Conservation (phyloP, 2,113 vertebrate species). For the Bolborhynchus lineola region DNA sequence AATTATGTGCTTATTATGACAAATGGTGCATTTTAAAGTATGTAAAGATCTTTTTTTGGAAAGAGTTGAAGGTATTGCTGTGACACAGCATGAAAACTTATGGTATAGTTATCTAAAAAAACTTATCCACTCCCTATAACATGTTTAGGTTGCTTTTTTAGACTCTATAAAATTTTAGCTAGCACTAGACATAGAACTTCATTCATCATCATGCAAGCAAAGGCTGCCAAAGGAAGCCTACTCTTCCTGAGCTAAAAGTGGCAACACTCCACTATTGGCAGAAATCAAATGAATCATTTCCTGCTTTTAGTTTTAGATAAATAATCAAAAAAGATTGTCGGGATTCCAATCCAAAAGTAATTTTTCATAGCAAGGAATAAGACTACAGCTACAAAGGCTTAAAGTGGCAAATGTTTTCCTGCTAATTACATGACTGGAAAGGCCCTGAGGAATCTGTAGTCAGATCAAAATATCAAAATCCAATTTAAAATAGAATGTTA, state of each 20-base stretch:
- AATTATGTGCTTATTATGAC: constrained; percentile 37
- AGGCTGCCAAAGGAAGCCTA: constrained; percentile 85
- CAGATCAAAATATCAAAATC: constrained; percentile 39
- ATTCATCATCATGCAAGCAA: constrained; percentile 89
- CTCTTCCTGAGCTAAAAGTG: constrained; percentile 89
- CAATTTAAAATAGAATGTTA: constrained; percentile 32
- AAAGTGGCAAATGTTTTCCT: not conserved
- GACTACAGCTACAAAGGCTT: constrained; percentile 33
- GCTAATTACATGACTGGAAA: constrained; percentile 20
- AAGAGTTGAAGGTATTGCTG: constrained; percentile 57
- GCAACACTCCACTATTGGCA: constrained; percentile 86
- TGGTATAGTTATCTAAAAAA: constrained; percentile 68
- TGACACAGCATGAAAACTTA: constrained; percentile 53
- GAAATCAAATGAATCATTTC: constrained; percentile 91
- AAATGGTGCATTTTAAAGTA: constrained; percentile 36
- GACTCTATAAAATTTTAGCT: constrained; percentile 83
- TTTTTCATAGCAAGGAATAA: constrained; percentile 68
- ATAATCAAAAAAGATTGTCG: constrained; percentile 85
- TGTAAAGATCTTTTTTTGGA: constrained; percentile 30
- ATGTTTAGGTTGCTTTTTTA: constrained; percentile 81
- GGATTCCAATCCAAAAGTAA: constrained; percentile 76
- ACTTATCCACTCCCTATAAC: constrained; percentile 61
- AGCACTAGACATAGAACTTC: constrained; percentile 90
- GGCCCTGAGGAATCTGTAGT: not conserved
- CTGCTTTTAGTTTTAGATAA: constrained; percentile 84